Conservation (phyloP, 2,113 vertebrate species). For the Microtus montanus region DNA sequence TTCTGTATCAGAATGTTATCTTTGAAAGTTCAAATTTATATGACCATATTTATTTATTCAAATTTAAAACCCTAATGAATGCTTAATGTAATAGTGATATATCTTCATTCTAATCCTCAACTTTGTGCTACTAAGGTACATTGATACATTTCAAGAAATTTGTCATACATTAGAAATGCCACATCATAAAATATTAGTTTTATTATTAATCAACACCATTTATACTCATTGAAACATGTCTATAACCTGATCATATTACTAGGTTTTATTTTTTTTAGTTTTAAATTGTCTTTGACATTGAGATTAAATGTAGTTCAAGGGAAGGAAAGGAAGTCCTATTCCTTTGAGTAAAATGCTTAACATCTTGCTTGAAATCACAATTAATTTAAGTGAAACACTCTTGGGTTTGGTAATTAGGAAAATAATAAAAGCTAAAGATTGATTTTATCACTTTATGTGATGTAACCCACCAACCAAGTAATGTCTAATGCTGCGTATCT, state of each 20-base stretch:
- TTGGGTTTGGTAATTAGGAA: constrained; percentile 8
- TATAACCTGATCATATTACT: not conserved
- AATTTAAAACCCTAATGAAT: too few relatives aligned
- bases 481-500: rapidly evolving
- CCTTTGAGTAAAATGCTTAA: not conserved
- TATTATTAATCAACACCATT: not conserved
- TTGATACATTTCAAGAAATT: not conserved
- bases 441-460: not conserved
- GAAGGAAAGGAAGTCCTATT: not conserved
- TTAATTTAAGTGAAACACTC: constrained; percentile 60
- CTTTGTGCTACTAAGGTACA: too few relatives aligned
- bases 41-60: too few relatives aligned
- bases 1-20: too few relatives aligned
- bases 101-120: too few relatives aligned
- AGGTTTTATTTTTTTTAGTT: not conserved
- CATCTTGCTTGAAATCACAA: constrained; percentile 19
- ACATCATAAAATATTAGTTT: not conserved
- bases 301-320: not conserved
- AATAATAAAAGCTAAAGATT: constrained; percentile 21
- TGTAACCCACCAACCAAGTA: not conserved
- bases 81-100: too few relatives aligned
- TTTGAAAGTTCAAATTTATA: too few relatives aligned
- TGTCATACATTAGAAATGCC: not conserved
- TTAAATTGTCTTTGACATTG: constrained; percentile 11
- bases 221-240: not conserved